A percentile compares a stretch with the other conserved stretches of the same genome.
Evolutionary conservation across 53 echinoderm and acorn worm species (phyloP).

Genomic region (Mesocentrotus franciscanus): DNA sequence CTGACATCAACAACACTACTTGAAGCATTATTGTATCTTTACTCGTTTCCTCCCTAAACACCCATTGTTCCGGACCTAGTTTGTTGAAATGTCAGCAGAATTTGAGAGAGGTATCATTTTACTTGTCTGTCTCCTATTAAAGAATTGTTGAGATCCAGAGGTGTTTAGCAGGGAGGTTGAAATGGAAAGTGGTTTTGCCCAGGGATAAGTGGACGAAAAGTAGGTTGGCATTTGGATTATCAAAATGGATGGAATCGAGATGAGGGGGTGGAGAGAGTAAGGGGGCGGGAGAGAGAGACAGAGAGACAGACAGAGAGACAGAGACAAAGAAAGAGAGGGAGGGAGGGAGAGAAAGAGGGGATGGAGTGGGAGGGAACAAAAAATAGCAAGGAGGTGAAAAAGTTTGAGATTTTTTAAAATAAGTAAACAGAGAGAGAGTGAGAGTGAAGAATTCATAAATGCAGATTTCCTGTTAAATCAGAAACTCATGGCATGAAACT

Average conservation of each 20-base stretch:
- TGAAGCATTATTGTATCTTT: background rate
- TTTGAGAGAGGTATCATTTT: background rate
- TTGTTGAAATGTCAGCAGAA: background rate
- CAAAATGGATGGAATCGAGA: background rate
- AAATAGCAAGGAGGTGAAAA: too few species aligned
- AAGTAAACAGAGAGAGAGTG: too few species aligned
- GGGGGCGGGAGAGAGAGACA: background rate
- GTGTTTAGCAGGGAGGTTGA: background rate
- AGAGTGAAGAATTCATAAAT: too few species aligned
- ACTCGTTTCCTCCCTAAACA: background rate
- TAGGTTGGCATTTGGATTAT: constrained; percentile 15
- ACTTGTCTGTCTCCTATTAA: background rate
- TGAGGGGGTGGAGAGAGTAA: background rate
- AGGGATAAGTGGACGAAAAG: background rate
- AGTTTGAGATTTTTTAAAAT: too few species aligned
- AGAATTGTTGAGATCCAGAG: background rate
- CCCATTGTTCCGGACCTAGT: background rate
- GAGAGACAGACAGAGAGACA: background rate
- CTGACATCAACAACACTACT: background rate
- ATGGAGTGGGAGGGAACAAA: too few species aligned
- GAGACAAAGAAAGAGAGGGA: background rate
- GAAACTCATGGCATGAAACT: too few species aligned
- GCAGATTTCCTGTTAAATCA: too few species aligned
- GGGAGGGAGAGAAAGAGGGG: background rate
- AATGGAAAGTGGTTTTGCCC: constrained; percentile 18